phyloP scores from a whole-genome alignment of 2,797 vertebrate species.

The Dallia pectoralis region DNA sequence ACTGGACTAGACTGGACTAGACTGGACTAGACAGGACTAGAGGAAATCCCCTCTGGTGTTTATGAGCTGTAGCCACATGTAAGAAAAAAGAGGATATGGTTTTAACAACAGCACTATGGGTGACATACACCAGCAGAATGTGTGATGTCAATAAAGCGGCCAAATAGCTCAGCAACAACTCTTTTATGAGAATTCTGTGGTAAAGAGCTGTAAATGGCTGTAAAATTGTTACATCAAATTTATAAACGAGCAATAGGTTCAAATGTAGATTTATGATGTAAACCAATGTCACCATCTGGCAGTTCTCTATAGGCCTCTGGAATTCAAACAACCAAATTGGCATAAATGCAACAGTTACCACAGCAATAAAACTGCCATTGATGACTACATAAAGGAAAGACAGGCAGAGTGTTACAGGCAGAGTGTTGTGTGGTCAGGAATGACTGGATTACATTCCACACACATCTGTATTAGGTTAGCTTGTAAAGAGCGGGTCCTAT shows the following conservation, averaged over 20 bases:
- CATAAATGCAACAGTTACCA: conserved; percentile 4
- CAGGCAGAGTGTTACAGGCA: not conserved
- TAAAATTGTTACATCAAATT: conserved; percentile 40
- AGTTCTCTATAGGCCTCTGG: conserved; percentile 50
- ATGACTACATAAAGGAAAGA: not conserved
- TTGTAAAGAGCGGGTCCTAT: not conserved
- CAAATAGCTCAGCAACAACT: not conserved
- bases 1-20: too few relatives aligned
- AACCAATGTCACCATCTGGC: conserved; percentile 59
- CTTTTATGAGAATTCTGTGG: not conserved
- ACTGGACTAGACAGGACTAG: not conserved
- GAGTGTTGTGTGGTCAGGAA: not conserved
- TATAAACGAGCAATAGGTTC: conserved; percentile 45
- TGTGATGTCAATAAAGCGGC: not conserved
- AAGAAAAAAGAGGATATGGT: not conserved
- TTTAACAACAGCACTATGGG: not conserved
- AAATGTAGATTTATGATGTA: conserved; percentile 52
- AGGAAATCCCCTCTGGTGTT: not conserved
- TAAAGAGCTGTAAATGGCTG: conserved; percentile 52
- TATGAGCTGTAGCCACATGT: not conserved
- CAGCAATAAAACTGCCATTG: not conserved
- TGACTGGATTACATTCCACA: not conserved
- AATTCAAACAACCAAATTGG: conserved; percentile 45
- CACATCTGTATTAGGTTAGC: not conserved
- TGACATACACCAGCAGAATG: not conserved